Evolutionary conservation across 2,113 vertebrate genomes (phyloP).

Genomic region (Macrotus californicus): DNA sequence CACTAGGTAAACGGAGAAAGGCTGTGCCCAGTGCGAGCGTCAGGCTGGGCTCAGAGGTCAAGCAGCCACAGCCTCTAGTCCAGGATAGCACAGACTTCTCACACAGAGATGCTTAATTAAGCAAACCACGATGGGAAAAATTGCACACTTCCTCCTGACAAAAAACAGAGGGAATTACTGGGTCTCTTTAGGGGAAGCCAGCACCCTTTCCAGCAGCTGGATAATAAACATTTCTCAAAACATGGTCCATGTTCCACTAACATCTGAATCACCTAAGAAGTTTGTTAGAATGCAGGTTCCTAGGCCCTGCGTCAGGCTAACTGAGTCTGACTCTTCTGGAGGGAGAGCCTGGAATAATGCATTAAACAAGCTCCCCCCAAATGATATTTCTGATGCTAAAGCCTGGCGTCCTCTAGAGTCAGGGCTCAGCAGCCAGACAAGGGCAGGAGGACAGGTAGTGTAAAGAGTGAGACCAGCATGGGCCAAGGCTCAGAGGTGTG

Average conservation of each 20-base stretch:
- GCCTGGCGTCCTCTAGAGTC: neutral
- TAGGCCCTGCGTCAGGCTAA: neutral
- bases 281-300: neutral
- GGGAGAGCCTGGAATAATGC: neutral
- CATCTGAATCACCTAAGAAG: neutral
- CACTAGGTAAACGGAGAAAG: neutral
- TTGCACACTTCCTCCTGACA: neutral
- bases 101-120: neutral
- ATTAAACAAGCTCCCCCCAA: neutral
- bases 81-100: neutral
- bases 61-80: neutral
- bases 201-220: neutral
- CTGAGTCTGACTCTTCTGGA: neutral
- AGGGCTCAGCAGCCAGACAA: neutral
- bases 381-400: neutral
- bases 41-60: neutral
- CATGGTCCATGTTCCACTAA: neutral
- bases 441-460: neutral
- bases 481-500: neutral
- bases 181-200: neutral
- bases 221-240: neutral
- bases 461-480: accelerated
- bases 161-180: neutral
- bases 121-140: neutral
- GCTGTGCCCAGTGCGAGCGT: neutral